phyloP scores from a whole-genome alignment of 2,113 vertebrate species.

The Thalassarche chlororhynchos region DNA sequence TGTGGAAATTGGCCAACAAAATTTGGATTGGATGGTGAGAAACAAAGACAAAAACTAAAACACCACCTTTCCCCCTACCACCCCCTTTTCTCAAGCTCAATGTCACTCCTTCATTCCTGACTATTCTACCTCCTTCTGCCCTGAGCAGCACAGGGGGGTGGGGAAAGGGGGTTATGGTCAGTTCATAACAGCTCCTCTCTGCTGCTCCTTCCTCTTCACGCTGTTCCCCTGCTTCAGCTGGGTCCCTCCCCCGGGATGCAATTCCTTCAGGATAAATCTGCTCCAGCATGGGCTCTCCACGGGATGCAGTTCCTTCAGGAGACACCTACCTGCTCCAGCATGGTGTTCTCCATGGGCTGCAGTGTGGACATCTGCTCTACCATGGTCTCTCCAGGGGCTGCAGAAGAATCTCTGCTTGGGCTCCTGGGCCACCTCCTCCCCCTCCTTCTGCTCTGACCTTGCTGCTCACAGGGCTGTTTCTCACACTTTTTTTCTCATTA shows the following conservation, averaged over 20 bases:
- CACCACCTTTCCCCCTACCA: neutral
- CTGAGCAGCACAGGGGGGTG: fast-evolving
- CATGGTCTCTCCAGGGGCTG: neutral
- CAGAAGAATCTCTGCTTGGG: neutral
- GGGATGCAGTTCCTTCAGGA: neutral
- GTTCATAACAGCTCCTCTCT: neutral
- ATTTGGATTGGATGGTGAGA: neutral
- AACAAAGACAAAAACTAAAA: neutral
- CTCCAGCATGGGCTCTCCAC: neutral
- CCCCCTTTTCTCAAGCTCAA: neutral
- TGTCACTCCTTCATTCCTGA: neutral
- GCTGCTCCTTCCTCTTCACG: neutral
- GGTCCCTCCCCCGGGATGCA: neutral
- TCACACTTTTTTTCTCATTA: neutral
- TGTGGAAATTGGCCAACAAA: neutral
- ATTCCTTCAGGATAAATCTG: neutral
- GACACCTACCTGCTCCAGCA: neutral
- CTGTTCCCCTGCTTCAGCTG: neutral
- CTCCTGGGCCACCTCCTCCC: neutral
- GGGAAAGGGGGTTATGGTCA: neutral
- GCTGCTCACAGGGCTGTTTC: neutral
- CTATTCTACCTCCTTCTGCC: neutral
- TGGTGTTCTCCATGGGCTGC: neutral
- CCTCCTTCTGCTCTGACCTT: neutral
- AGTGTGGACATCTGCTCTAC: neutral